Conservation (phyloP, 1,140 invertebrate genomes). For the Ganaspis sp. region DNA sequence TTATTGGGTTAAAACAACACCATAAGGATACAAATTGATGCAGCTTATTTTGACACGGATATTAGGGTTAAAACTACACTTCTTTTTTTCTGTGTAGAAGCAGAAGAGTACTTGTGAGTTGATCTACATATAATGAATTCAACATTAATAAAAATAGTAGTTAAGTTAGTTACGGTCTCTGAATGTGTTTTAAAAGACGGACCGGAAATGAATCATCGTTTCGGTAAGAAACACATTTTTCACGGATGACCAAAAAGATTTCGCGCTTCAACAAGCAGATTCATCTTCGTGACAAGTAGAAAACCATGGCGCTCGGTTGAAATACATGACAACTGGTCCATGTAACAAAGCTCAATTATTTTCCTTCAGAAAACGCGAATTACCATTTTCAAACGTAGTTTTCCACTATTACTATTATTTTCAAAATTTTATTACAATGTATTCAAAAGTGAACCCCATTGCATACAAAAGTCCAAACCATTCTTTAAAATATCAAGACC, state of each 20-base stretch:
- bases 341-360: not conserved
- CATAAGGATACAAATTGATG: too few relatives aligned
- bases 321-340: not conserved
- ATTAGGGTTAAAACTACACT: too few relatives aligned
- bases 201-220: constrained; percentile 45
- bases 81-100: too few relatives aligned
- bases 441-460: too few relatives aligned
- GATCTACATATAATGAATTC: constrained; percentile 31
- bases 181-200: constrained; percentile 7
- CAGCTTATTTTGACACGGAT: too few relatives aligned
- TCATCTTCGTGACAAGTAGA: constrained; percentile 29
- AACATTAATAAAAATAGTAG: constrained; percentile 22
- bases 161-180: not conserved
- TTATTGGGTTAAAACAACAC: too few relatives aligned
- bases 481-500: too few relatives aligned
- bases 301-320: not conserved
- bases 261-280: constrained; percentile 46
- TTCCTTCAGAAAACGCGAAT: not conserved
- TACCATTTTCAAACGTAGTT: too few relatives aligned
- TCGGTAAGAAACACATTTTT: constrained; percentile 37
- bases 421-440: too few relatives aligned
- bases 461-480: too few relatives aligned
- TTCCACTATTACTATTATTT: not conserved
- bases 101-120: too few relatives aligned
- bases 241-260: constrained; percentile 51